A percentile compares a stretch with the other conserved stretches of the same genome.
Conservation (phyloP, 2,888 invertebrate genomes). For the Tridacna gigas region DNA sequence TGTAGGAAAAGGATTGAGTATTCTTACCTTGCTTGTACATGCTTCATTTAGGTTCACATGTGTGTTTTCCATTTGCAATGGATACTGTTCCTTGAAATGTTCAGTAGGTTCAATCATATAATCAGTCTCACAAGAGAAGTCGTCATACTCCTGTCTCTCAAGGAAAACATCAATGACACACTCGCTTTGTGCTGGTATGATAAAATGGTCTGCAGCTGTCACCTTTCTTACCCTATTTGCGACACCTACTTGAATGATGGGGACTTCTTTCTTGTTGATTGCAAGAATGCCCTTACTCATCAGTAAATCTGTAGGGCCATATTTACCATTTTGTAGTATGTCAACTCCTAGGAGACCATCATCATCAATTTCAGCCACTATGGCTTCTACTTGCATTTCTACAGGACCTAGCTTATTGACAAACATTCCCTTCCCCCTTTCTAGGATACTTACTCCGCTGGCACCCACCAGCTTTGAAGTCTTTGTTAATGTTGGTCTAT, state of each 20-base stretch:
- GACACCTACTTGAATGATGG: conserved; percentile 12
- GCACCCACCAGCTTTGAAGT: conserved; percentile 15
- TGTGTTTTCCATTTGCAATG: conserved; percentile 32
- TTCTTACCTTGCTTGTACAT: conserved; percentile 27
- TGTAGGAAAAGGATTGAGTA: conserved; percentile 38
- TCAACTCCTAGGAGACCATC: conserved; percentile 51
- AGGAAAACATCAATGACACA: conserved; percentile 44
- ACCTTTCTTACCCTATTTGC: conserved; percentile 26
- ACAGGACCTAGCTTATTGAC: conserved; percentile 4
- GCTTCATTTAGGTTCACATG: conserved; percentile 37
- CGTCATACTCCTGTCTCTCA: conserved; percentile 33
- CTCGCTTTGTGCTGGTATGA: conserved; percentile 35
- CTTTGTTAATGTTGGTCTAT: conserved; percentile 13
- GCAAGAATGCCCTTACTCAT: conserved; percentile 35
- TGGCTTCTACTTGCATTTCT: background rate
- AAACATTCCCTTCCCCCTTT: conserved; percentile 17
- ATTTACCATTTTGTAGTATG: conserved; percentile 35
- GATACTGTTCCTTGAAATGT: conserved; percentile 23
- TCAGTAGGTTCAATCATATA: conserved; percentile 16
- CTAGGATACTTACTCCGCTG: conserved; percentile 3
- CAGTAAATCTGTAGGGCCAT: conserved; percentile 46
- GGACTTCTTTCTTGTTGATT: conserved; percentile 27
- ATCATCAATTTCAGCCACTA: conserved; percentile 41
- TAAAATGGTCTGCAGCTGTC: conserved; percentile 31
- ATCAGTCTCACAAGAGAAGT: background rate